Percentiles rank a stretch among this genome's conserved stretches.
phyloP scores from a whole-genome alignment of 2,888 invertebrate species.

The Flexamia atlantica region DNA sequence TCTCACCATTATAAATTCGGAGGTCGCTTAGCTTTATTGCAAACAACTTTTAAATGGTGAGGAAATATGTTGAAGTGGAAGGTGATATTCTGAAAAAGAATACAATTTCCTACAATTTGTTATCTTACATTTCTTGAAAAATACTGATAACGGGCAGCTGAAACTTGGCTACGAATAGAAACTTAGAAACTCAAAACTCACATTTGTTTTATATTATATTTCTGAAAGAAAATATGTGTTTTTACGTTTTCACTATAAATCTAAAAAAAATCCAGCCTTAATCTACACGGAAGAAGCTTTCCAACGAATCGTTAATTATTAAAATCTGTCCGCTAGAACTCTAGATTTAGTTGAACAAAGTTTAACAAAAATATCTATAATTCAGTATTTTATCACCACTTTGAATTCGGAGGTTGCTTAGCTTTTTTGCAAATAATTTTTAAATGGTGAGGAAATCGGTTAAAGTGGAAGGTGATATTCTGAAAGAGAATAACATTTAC shows the following conservation, averaged over 20 bases:
- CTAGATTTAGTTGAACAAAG: neutral
- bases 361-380: neutral
- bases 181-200: neutral
- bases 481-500: neutral
- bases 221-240: neutral
- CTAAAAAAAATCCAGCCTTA: neutral
- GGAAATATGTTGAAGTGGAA: neutral
- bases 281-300: neutral
- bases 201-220: neutral
- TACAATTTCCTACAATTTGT: neutral
- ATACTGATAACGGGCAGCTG: neutral
- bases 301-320: neutral
- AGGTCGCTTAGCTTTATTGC: neutral
- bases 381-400: neutral
- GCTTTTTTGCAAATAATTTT: neutral
- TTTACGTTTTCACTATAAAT: neutral
- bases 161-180: neutral
- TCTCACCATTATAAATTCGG: too few species aligned
- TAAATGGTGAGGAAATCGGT: neutral
- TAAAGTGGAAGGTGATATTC: neutral
- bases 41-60: constrained; percentile 5
- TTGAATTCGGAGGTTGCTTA: neutral
- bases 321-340: neutral
- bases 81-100: constrained; percentile 8
- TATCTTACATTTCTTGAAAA: neutral